Evolutionary conservation across 1,140 invertebrate genomes (phyloP).

Genomic region (Melipona quadrifasciata): DNA sequence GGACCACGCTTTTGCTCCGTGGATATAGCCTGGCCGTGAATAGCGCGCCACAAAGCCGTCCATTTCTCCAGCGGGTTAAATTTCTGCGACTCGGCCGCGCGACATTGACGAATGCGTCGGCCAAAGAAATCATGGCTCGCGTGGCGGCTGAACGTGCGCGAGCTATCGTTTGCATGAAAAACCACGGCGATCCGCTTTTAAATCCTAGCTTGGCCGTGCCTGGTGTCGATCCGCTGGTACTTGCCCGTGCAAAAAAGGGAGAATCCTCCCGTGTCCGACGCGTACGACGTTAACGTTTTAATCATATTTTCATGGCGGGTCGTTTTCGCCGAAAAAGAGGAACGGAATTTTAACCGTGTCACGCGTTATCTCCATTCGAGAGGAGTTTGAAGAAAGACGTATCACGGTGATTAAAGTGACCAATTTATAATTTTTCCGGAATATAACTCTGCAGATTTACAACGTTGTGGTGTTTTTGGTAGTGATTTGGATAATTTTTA

Average conservation of each 20-base stretch:
- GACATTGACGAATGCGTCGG: constrained; percentile 80
- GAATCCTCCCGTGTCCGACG: background rate
- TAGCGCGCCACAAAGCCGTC: constrained; percentile 63
- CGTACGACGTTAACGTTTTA: background rate
- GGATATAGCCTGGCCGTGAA: constrained; percentile 54
- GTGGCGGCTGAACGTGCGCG: constrained; percentile 48
- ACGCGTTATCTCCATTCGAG: background rate
- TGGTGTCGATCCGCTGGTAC: constrained; percentile 23
- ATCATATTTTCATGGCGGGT: background rate
- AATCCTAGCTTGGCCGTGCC: constrained; percentile 43
- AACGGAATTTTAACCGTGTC: background rate
- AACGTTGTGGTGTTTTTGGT: no score
- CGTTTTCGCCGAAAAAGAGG: no score
- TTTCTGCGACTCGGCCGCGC: constrained; percentile 75
- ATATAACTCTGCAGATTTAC: no score
- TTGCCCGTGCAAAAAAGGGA: background rate
- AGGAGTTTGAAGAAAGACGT: no score
- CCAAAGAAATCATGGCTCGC: constrained; percentile 74
- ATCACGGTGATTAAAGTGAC: no score
- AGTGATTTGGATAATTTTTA: no score
- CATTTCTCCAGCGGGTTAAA: constrained; percentile 75
- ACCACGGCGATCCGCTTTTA: constrained; percentile 53
- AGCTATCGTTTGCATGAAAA: constrained; percentile 71
- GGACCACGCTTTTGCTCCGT: constrained; percentile 48
- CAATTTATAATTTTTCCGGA: no score